phyloP scores from a whole-genome alignment of 2,888 invertebrate species.

The Campoplex nolae region DNA sequence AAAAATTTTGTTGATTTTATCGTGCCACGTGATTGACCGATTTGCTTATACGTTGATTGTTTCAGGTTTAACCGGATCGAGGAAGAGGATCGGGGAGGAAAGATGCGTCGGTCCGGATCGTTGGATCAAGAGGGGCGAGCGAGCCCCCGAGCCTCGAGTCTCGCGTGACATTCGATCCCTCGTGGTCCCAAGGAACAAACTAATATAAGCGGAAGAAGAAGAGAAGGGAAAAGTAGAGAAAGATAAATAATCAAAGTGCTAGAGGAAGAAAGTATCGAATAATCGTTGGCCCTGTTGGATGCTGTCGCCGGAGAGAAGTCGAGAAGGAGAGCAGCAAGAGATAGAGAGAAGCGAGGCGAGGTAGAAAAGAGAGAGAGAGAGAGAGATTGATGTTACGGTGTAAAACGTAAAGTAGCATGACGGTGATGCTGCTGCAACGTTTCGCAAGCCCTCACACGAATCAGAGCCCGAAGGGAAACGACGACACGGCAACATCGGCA shows the following conservation, averaged over 20 bases:
- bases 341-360: too few species aligned
- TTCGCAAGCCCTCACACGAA: constrained; percentile 83
- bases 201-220: constrained; percentile 16
- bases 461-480: constrained; percentile 81
- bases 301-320: too few species aligned
- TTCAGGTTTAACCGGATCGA: constrained; percentile 28
- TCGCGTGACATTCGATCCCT: constrained; percentile 73
- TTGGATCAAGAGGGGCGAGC: constrained; percentile 61
- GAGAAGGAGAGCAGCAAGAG: too few species aligned
- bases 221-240: constrained; percentile 4
- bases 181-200: constrained; percentile 11
- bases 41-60: neutral
- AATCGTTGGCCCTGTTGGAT: too few species aligned
- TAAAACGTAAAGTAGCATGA: constrained; percentile 82
- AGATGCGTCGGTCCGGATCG: constrained; percentile 51
- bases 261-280: too few species aligned
- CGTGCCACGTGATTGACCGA: too few species aligned
- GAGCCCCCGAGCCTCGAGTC: constrained; percentile 57
- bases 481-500: constrained; percentile 70
- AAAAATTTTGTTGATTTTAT: too few species aligned
- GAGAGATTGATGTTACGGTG: constrained; percentile 33
- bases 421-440: constrained; percentile 85
- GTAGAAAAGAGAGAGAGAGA: too few species aligned
- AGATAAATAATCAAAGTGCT: too few species aligned
- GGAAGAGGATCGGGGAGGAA: neutral